Evolutionary conservation across 2,888 invertebrate genomes (phyloP).

Genomic region (Drosophila mulleri): DNA sequence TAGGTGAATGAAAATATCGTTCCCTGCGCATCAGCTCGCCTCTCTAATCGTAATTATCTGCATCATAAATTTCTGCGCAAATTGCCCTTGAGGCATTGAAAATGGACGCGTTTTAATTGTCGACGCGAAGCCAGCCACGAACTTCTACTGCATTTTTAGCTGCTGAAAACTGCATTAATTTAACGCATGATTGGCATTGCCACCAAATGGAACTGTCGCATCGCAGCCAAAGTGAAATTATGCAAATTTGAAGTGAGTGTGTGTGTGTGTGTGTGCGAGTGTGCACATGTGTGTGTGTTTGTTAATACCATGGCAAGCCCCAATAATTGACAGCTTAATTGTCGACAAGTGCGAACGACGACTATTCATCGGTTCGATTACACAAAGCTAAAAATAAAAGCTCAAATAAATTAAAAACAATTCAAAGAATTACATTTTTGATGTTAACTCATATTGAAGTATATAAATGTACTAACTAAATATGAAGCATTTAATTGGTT

Average conservation of each 20-base stretch:
- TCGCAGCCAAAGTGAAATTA: conserved; percentile 64
- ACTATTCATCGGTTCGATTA: conserved; percentile 54
- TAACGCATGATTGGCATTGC: conserved; percentile 76
- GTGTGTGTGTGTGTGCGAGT: conserved; percentile 5
- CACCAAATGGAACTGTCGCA: conserved; percentile 41
- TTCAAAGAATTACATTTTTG: background rate
- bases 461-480: background rate
- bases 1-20: conserved; percentile 18
- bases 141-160: conserved; percentile 35
- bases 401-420: conserved; percentile 1
- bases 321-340: conserved; percentile 13
- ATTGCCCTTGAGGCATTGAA: conserved; percentile 61
- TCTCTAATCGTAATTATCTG: conserved; percentile 79
- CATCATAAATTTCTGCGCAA: conserved; percentile 74
- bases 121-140: conserved; percentile 10
- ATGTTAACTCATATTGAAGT: too few species aligned
- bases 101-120: conserved; percentile 61
- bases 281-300: background rate
- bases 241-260: conserved; percentile 59
- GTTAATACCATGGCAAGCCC: conserved; percentile 19
- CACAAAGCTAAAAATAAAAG: conserved; percentile 35
- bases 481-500: background rate
- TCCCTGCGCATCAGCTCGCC: conserved; percentile 34
- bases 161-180: conserved; percentile 77
- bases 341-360: conserved; percentile 22